These are phyloP conservation scores for Pseudoips prasinana DNA, from an alignment of 2,888 invertebrate species.

Conservation along the genomic window DNA sequence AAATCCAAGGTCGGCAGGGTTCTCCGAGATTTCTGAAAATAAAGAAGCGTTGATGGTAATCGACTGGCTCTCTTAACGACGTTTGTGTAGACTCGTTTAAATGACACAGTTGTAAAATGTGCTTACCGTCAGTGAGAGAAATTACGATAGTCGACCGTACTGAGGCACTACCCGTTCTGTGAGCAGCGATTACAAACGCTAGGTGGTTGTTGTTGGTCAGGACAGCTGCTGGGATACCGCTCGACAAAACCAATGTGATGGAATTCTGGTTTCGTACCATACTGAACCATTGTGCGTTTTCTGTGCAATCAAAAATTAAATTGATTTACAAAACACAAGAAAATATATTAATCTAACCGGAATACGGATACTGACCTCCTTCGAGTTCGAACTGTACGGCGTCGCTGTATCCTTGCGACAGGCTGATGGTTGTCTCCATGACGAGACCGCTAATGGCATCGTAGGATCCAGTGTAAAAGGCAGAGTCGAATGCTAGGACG, in stretches of 20 bases:
- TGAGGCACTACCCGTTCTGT: conserved; percentile 14
- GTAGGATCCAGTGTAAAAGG: conserved; percentile 40
- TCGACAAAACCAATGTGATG: conserved; percentile 12
- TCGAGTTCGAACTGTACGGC: conserved; percentile 32
- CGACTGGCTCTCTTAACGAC: too few relatives aligned
- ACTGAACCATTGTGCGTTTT: conserved; percentile 35
- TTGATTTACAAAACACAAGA: too few relatives aligned
- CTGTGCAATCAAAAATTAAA: too few relatives aligned
- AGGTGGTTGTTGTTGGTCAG: conserved; percentile 34
- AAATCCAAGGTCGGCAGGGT: conserved; percentile 29
- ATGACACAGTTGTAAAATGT: too few relatives aligned
- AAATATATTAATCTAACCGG: too few relatives aligned
- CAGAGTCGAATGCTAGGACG: conserved; percentile 20
- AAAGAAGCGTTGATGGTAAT: not conserved
- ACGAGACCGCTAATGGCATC: conserved; percentile 22
- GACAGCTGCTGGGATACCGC: conserved; percentile 29
- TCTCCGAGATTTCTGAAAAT: conserved; percentile 16
- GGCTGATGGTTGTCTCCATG: conserved; percentile 27
- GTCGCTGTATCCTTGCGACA: conserved; percentile 33
- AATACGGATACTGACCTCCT: conserved; percentile 32
- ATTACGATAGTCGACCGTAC: conserved; percentile 33
- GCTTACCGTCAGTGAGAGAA: conserved; percentile 27
- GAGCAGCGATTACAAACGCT: conserved; percentile 32
- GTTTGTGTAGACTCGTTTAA: too few relatives aligned
- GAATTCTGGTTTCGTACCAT: conserved; percentile 16